phyloP scores from a whole-genome alignment of 1,140 invertebrate species.

The Choristoneura fumiferana region DNA sequence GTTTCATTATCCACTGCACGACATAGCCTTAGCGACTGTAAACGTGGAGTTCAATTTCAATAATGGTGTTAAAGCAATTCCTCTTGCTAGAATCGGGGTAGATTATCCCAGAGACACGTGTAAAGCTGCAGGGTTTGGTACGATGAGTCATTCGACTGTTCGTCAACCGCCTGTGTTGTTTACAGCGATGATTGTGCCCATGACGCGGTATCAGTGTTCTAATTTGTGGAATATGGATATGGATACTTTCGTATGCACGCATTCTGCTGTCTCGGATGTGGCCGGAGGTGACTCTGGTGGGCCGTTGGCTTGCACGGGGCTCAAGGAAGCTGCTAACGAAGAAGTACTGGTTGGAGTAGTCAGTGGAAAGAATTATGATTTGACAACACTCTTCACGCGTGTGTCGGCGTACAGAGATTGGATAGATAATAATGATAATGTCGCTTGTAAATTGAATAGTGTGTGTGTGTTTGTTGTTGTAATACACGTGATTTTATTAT shows the following conservation, averaged over 20 bases:
- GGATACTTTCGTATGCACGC: neutral
- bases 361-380: neutral
- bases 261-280: neutral
- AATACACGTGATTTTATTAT: neutral
- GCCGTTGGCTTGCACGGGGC: neutral
- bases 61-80: neutral
- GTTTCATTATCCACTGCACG: conserved; percentile 1
- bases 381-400: conserved; percentile 2
- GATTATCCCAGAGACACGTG: neutral
- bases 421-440: neutral
- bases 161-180: neutral
- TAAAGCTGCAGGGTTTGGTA: neutral
- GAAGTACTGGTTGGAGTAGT: neutral
- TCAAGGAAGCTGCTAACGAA: neutral
- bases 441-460: conserved; percentile 1
- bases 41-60: neutral
- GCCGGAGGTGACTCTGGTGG: conserved; percentile 3
- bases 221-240: conserved; percentile 2
- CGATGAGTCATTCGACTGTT: too few species aligned
- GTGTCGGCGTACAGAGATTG: neutral
- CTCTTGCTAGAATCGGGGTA: neutral
- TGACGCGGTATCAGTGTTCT: neutral
- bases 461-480: neutral
- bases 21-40: conserved; percentile 3
- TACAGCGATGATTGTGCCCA: neutral